Conservation (phyloP, 2,113 vertebrate genomes). For the Phalacrocorax brasilianus region DNA sequence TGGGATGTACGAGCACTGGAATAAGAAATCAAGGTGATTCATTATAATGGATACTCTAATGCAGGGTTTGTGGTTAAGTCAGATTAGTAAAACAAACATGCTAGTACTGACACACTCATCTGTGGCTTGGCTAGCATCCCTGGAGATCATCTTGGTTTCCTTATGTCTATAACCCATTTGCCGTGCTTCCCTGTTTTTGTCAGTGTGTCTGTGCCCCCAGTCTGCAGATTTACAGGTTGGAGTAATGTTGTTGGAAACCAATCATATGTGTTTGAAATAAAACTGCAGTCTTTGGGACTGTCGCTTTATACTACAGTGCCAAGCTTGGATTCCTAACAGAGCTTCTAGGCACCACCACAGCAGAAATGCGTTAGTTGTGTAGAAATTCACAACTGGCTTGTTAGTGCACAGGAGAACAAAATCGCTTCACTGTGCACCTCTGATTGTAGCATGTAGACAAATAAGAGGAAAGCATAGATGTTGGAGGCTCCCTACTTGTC, state of each 20-base stretch:
- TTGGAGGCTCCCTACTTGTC: neutral
- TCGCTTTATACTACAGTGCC: neutral
- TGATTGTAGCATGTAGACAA: neutral
- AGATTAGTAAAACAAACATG: neutral
- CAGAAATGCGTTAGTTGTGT: neutral
- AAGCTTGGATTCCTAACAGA: neutral
- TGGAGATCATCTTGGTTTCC: neutral
- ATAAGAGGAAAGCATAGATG: neutral
- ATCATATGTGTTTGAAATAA: neutral
- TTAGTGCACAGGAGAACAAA: neutral
- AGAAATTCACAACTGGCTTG: neutral
- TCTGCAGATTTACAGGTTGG: neutral
- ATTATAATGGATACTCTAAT: neutral
- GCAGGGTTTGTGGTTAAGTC: neutral
- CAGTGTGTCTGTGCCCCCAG: neutral
- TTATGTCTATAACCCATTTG: neutral
- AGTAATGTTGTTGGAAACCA: neutral
- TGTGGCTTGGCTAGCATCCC: neutral
- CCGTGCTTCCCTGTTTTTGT: neutral
- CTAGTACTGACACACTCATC: neutral
- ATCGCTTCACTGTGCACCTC: neutral
- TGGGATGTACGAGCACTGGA: constrained; percentile 78
- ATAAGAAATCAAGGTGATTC: neutral
- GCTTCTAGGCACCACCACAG: neutral
- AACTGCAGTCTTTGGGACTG: neutral